A percentile compares a stretch with the other conserved stretches of the same genome.
Evolutionary conservation across 2,888 invertebrate genomes (phyloP).

Genomic region (Suillia variegata): DNA sequence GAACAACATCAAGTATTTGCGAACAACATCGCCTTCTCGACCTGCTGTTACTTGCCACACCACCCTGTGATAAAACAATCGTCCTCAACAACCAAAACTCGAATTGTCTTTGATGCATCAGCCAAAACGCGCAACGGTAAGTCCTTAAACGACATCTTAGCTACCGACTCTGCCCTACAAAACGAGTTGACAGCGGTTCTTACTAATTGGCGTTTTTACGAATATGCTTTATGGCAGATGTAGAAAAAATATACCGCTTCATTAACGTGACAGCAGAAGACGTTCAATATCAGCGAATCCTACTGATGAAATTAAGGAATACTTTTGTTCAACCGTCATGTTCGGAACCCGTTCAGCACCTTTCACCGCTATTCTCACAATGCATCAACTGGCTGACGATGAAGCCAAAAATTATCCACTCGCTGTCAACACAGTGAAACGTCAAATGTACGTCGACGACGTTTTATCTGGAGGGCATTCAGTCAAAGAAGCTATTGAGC

Average conservation of each 20-base stretch:
- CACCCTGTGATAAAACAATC: slow-evolving; percentile 11
- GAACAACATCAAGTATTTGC: background rate
- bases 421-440: background rate
- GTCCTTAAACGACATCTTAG: slow-evolving; percentile 25
- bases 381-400: slow-evolving; percentile 6
- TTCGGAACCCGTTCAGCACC: slow-evolving; percentile 18
- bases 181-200: slow-evolving; percentile 21
- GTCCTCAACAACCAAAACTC: slow-evolving; percentile 16
- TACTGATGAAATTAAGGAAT: slow-evolving; percentile 11
- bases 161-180: slow-evolving; percentile 24
- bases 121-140: slow-evolving; percentile 42
- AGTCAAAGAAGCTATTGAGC: background rate
- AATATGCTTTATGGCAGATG: slow-evolving; percentile 22
- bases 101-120: slow-evolving; percentile 28
- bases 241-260: slow-evolving; percentile 26
- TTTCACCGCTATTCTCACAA: slow-evolving; percentile 11
- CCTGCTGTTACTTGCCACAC: slow-evolving; percentile 17
- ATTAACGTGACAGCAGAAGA: slow-evolving; percentile 18
- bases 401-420: background rate
- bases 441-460: slow-evolving; percentile 5
- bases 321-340: slow-evolving; percentile 15
- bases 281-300: slow-evolving; percentile 24
- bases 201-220: slow-evolving; percentile 19
- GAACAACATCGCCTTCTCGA: background rate
- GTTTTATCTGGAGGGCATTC: slow-evolving; percentile 6